Percentiles rank a stretch among this genome's conserved stretches.
Conservation (phyloP, 2,888 invertebrate species). For the Cryptosula pallasiana region DNA sequence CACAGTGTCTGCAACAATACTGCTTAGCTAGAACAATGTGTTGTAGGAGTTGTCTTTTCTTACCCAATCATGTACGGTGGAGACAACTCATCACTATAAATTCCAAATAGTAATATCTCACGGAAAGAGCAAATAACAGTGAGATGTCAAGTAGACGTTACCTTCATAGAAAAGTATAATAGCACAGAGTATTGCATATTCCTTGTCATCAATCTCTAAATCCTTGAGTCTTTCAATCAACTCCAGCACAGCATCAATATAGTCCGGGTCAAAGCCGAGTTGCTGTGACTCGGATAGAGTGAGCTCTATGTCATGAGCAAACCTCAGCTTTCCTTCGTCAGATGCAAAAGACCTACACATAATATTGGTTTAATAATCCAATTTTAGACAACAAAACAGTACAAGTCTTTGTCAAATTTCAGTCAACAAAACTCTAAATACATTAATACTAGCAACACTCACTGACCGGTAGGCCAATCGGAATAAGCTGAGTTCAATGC, state of each 20-base stretch:
- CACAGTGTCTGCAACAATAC: conserved; percentile 44
- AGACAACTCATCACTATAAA: too few relatives aligned
- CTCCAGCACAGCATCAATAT: background rate
- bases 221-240: conserved; percentile 2
- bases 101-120: too few relatives aligned
- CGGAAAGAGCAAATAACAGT: too few relatives aligned
- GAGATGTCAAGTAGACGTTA: too few relatives aligned
- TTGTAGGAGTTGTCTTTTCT: too few relatives aligned
- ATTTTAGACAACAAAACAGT: too few relatives aligned
- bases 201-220: conserved; percentile 23
- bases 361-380: too few relatives aligned
- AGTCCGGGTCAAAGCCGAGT: conserved; percentile 15
- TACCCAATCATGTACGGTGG: too few relatives aligned
- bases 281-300: conserved; percentile 34
- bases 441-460: too few relatives aligned
- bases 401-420: too few relatives aligned
- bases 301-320: conserved; percentile 45
- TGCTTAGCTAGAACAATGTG: too few relatives aligned
- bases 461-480: conserved; percentile 51
- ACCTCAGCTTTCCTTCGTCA: conserved; percentile 39
- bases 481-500: conserved; percentile 52
- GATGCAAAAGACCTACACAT: conserved; percentile 42
- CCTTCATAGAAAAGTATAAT: conserved; percentile 20
- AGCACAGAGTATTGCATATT: conserved; percentile 16
- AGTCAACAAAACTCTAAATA: too few relatives aligned